Evolutionary conservation across 2,888 invertebrate genomes (phyloP).

Genomic region (Zele albiditarsus): DNA sequence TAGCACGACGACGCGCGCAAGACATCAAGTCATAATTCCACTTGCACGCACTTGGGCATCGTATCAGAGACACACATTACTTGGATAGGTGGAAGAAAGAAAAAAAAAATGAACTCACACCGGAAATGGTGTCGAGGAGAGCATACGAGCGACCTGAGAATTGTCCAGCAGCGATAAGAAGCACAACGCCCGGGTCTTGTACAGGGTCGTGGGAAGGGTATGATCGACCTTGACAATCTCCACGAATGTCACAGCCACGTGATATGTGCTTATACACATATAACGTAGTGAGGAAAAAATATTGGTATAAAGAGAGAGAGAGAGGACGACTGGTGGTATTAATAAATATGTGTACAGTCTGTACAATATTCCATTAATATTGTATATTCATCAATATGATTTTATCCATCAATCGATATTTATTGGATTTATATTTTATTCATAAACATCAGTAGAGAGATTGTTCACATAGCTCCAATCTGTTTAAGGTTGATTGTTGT

Average conservation of each 20-base stretch:
- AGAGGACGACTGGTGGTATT: background rate
- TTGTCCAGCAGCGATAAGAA: conserved; percentile 14
- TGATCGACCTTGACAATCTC: conserved; percentile 52
- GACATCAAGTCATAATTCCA: conserved; percentile 26
- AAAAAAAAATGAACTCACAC: background rate
- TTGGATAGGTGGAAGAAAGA: background rate
- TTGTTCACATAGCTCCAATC: background rate
- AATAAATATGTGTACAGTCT: background rate
- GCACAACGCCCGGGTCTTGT: background rate
- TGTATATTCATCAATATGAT: background rate
- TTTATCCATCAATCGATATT: background rate
- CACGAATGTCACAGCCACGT: conserved; percentile 11
- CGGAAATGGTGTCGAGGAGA: background rate
- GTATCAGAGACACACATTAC: background rate
- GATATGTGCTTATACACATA: background rate
- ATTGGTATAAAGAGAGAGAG: background rate
- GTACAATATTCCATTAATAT: background rate
- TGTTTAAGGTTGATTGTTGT: background rate
- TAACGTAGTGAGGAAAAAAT: background rate
- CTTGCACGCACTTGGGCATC: conserved; percentile 5
- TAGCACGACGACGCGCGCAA: conserved; percentile 25
- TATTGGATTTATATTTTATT: background rate
- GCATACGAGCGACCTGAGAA: background rate
- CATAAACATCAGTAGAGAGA: background rate
- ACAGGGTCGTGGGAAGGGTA: conserved; percentile 56